Evolutionary conservation across 92 coral and sea anemone genomes (phyloP).

Genomic region (Epizoanthus scotinus): DNA sequence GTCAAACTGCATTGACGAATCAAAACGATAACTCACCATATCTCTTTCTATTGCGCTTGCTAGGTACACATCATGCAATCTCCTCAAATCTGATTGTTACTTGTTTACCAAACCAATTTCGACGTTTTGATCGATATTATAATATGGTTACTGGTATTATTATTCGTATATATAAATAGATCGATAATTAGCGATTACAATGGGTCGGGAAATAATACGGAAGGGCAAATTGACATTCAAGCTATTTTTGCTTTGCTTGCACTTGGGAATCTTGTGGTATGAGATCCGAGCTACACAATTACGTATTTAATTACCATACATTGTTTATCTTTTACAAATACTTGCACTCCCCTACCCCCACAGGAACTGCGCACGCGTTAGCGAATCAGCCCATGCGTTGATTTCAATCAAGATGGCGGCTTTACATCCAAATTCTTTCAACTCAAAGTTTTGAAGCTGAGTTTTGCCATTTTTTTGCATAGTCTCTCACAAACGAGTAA

Average conservation of each 20-base stretch:
- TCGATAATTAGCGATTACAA: not conserved
- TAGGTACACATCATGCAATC: not conserved
- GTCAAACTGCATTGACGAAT: no score
- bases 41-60: no score
- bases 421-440: no score
- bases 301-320: not conserved
- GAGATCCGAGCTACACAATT: not conserved
- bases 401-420: no score
- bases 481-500: no score
- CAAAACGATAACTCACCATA: no score
- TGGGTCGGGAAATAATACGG: not conserved
- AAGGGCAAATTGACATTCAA: not conserved
- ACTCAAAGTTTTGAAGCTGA: no score
- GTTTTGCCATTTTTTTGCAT: no score
- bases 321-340: not conserved
- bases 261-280: not conserved
- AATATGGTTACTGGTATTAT: not conserved
- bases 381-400: no score
- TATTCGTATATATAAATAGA: not conserved
- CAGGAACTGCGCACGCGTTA: no score
- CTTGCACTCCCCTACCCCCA: not conserved
- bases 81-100: not conserved
- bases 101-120: not conserved
- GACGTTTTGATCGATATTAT: not conserved
- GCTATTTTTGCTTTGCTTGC: conserved; percentile 1